Base-by-base conservation (phyloP, 1,140 invertebrate species). In the Nephila pilipes region DNA sequence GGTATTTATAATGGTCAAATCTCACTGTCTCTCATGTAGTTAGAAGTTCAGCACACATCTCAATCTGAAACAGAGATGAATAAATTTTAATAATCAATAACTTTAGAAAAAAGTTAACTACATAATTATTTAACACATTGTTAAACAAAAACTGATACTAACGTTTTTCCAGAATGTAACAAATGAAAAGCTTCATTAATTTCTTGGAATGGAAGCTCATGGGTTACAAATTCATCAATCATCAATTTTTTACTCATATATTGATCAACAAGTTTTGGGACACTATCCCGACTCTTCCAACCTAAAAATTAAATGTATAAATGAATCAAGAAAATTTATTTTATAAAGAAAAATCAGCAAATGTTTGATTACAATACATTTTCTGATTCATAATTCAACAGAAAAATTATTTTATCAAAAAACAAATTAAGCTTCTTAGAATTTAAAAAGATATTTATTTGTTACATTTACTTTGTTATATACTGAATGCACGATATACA, bases 141-240 rank as follows among this genome's bases (percentile, higher is more conserved):
- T 2, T 63, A 65, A 22, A 22, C n/a, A 3, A n/a, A 25, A 65
- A 12, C 8, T 10, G 14, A 8, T 92, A 92, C 93, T 94, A 88
- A 94, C 60, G 95, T 94, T 93, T 95, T 94, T 36, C 95, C 95
- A 69, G 93, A 57, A 85, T 95, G 94, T 94, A 95, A 94, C 54
- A 99, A 95, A 94, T 98, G 97, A 96, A 99, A 99, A 3, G 98
- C 98, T 94, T 99, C 97, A 95, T 99, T 99, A 93, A 99, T 99
- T 94, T 99, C 96, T 4, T 97, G 96, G 92, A 99, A 97, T 1
- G 96, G 95, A 93, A 99, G 95, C 94, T 96, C 97, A 95, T 99
- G 98, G 1, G 98, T 98, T 20, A 99, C 97, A 96, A 99, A 99
- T 95, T 99, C 98, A 96, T 99, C 99, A 46, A 99, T 96, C 94